Evolutionary conservation across 2,888 invertebrate species (phyloP).

Genomic region (Andricus quercusramuli): DNA sequence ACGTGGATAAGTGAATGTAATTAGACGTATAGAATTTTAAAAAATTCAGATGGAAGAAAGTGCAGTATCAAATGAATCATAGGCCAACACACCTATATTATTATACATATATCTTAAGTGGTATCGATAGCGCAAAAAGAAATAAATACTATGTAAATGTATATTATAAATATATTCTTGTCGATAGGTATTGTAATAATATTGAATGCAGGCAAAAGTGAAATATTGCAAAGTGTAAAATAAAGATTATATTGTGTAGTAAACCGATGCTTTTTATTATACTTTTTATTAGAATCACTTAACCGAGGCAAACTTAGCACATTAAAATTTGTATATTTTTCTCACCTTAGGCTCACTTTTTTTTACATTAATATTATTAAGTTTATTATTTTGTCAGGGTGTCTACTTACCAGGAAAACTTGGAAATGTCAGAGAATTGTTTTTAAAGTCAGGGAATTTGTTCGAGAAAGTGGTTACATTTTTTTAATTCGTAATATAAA

Average conservation of each 20-base stretch:
- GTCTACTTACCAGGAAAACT: no score
- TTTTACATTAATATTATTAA: no score
- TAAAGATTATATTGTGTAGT: conserved; percentile 76
- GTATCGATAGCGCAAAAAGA: conserved; percentile 67
- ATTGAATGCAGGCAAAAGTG: conserved; percentile 66
- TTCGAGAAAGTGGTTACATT: no score
- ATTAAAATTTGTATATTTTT: no score
- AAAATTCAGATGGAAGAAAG: conserved; percentile 57
- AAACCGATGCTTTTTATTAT: conserved; percentile 41
- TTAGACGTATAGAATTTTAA: conserved; percentile 72
- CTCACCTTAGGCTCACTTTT: no score
- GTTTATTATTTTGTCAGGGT: no score
- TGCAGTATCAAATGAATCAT: conserved; percentile 69
- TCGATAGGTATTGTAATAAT: conserved; percentile 73
- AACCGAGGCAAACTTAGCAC: no score
- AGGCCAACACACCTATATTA: conserved; percentile 62
- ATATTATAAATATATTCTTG: conserved; percentile 76
- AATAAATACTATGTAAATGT: conserved; percentile 73
- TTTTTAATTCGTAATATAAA: no score
- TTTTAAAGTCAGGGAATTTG: no score
- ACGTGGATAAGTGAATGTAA: conserved; percentile 68
- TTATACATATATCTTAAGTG: conserved; percentile 64
- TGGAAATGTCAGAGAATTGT: no score
- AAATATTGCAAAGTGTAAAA: conserved; percentile 74
- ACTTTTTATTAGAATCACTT: conserved; percentile 29